A percentile compares a stretch with the other conserved stretches of the same genome.
Evolutionary conservation across 1,140 invertebrate genomes (phyloP).

Genomic region (Cydia fagiglandana): DNA sequence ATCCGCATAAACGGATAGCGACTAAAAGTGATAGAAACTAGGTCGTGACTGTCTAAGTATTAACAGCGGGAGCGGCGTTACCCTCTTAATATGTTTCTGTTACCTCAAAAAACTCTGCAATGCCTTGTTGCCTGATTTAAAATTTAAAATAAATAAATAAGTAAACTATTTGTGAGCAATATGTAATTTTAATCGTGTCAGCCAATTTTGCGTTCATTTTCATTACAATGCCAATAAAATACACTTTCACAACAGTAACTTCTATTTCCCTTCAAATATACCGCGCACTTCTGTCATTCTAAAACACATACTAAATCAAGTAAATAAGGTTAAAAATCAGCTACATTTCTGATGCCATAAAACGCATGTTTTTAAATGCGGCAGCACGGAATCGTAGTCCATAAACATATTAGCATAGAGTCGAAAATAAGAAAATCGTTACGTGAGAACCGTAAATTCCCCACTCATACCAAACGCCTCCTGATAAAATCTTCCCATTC

Average conservation of each 20-base stretch:
- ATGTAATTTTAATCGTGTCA: too few species aligned
- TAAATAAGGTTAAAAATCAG: background rate
- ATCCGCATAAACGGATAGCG: background rate
- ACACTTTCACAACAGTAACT: too few species aligned
- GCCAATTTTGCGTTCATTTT: too few species aligned
- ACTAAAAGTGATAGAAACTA: background rate
- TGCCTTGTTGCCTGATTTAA: too few species aligned
- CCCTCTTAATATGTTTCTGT: too few species aligned
- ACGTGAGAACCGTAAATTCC: background rate
- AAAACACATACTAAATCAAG: background rate
- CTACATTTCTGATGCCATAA: background rate
- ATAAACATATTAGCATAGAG: background rate
- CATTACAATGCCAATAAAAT: too few species aligned
- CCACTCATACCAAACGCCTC: constrained; percentile 23
- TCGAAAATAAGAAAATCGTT: background rate
- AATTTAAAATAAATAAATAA: too few species aligned
- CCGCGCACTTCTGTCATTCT: background rate
- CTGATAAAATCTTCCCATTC: constrained; percentile 22
- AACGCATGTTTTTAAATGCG: background rate
- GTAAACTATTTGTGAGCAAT: too few species aligned
- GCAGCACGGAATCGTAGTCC: background rate
- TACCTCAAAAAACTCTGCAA: too few species aligned
- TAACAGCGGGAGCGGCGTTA: too few species aligned
- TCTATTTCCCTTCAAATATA: too few species aligned
- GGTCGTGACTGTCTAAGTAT: too few species aligned